Evolutionary conservation across 2,113 vertebrate genomes (phyloP).

Genomic region (Tenrec ecaudatus): DNA sequence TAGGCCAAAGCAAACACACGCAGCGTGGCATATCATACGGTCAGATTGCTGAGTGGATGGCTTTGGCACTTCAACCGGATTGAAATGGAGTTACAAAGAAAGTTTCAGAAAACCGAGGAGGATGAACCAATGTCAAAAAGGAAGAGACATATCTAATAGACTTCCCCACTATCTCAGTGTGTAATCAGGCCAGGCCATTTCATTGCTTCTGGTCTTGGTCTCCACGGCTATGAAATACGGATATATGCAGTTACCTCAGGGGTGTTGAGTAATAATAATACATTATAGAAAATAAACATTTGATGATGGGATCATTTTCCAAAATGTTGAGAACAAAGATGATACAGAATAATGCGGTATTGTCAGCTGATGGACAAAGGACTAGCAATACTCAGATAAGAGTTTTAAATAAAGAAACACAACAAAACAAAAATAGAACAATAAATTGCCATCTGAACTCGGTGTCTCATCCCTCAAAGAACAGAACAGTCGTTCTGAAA

Average conservation of each 20-base stretch:
- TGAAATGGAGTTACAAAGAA: slow-evolving; percentile 57
- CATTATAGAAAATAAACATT: slow-evolving; percentile 28
- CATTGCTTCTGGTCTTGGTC: not conserved
- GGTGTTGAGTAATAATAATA: not conserved
- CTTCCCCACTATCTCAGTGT: not conserved
- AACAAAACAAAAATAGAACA: too few species aligned
- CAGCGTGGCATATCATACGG: slow-evolving; percentile 37
- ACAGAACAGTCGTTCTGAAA: not conserved
- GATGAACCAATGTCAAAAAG: slow-evolving; percentile 37
- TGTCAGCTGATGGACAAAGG: not conserved
- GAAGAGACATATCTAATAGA: not conserved
- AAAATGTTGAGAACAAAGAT: slow-evolving; percentile 22
- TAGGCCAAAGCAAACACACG: slow-evolving; percentile 47
- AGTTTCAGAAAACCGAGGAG: slow-evolving; percentile 24
- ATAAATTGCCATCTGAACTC: not conserved
- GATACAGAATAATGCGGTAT: not conserved
- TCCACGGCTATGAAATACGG: not conserved
- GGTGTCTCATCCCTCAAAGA: too few species aligned
- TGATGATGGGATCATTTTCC: not conserved
- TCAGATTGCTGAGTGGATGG: not conserved
- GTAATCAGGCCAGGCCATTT: not conserved
- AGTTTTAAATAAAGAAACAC: not conserved
- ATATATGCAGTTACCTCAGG: not conserved
- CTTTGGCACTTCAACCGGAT: slow-evolving; percentile 21
- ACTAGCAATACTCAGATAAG: not conserved